Evolutionary conservation across 2,797 vertebrate species (phyloP).

Genomic region (Chloroceryle amazona): DNA sequence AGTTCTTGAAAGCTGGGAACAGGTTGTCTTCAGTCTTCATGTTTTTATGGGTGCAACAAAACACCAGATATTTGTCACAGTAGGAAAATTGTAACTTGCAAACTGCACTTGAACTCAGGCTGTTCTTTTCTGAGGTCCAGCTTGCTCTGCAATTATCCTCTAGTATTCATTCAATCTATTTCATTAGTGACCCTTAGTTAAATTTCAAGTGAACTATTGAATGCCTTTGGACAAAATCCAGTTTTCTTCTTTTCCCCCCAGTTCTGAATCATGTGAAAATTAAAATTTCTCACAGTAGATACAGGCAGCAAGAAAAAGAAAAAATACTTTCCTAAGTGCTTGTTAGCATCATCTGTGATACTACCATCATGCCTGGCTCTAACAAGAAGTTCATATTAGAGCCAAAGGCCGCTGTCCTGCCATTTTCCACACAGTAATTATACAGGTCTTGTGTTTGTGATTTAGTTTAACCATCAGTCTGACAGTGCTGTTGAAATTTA

Average conservation of each 20-base stretch:
- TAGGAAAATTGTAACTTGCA: background rate
- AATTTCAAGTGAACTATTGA: constrained; percentile 30
- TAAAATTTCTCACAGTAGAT: constrained; percentile 45
- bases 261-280: constrained; percentile 45
- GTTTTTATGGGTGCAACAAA: constrained; percentile 13
- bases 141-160: constrained; percentile 10
- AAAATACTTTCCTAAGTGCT: constrained; percentile 8
- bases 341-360: background rate
- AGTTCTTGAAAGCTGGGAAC: background rate
- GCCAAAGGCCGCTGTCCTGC: constrained; percentile 21
- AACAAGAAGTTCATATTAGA: background rate
- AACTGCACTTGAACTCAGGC: background rate
- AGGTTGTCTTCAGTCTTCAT: background rate
- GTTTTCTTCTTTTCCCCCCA: background rate
- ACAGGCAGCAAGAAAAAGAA: background rate
- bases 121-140: background rate
- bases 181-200: constrained; percentile 47
- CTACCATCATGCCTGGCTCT: background rate
- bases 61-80: background rate
- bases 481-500: constrained; percentile 50
- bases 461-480: constrained; percentile 34
- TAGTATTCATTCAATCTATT: constrained; percentile 7
- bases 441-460: background rate
- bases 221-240: constrained; percentile 50
- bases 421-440: background rate